These are phyloP conservation scores for Eupleurogrammus muticus DNA, from an alignment of 2,797 vertebrate species.

Conservation along the genomic window DNA sequence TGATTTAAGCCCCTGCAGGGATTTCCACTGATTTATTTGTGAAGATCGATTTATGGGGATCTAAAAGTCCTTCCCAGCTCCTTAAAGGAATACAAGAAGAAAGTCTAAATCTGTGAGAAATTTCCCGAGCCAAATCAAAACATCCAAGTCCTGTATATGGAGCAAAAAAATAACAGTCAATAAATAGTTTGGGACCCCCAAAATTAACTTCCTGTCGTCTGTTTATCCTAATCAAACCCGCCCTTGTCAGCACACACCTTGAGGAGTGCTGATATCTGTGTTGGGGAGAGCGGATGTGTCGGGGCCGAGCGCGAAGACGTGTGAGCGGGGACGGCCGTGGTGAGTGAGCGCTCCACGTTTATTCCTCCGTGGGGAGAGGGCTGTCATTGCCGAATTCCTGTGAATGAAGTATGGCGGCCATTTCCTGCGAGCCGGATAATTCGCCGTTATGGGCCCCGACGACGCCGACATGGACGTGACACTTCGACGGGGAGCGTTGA, in stretches of 20 bases:
- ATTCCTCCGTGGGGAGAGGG: conserved; percentile 73
- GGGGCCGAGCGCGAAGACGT: conserved; percentile 43
- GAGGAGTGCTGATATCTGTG: conserved; percentile 34
- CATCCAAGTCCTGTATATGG: background rate
- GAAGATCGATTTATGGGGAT: conserved; percentile 25
- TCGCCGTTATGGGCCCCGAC: conserved; percentile 64
- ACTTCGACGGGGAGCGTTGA: conserved; percentile 50
- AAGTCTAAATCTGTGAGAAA: conserved; percentile 17
- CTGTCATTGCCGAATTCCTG: conserved; percentile 82
- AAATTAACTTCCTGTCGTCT: background rate
- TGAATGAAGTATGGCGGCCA: conserved; percentile 78
- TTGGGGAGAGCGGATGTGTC: conserved; percentile 43
- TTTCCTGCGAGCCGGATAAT: conserved; percentile 71
- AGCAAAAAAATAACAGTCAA: conserved; percentile 2
- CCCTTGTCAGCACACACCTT: conserved; percentile 53
- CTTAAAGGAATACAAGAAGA: conserved; percentile 13
- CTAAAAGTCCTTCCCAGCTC: conserved; percentile 19
- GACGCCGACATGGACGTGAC: conserved; percentile 49
- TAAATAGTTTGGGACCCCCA: background rate
- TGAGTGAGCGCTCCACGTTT: conserved; percentile 80
- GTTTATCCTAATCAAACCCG: conserved; percentile 25
- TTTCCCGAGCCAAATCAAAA: conserved; percentile 14
- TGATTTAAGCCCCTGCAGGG: conserved; percentile 21
- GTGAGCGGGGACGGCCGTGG: conserved; percentile 56
- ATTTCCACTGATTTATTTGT: conserved; percentile 23